Percentiles rank a stretch among this genome's conserved stretches.
These are phyloP conservation scores for Canis aureus DNA, from an alignment of 2,113 vertebrate genomes.

Conservation along the genomic window DNA sequence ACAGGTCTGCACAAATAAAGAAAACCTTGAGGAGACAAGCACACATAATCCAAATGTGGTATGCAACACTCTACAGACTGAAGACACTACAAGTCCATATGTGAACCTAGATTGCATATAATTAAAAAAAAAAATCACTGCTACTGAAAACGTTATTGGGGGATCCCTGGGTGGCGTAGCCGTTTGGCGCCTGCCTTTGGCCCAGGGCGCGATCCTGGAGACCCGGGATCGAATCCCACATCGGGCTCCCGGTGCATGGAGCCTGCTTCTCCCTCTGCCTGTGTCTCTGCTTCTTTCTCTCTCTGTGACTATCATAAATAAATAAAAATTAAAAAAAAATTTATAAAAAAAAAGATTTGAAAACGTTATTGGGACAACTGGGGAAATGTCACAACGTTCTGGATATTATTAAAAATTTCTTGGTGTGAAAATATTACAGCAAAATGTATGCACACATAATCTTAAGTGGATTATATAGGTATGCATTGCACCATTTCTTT, in stretches of 20 bases:
- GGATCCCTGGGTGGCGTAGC: no score
- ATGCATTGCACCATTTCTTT: neutral
- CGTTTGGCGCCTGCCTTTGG: no score
- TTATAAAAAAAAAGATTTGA: neutral
- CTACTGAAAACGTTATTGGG: neutral
- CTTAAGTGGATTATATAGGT: neutral
- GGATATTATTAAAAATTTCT: constrained; percentile 22
- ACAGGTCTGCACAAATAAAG: neutral
- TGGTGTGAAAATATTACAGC: neutral
- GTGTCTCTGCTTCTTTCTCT: no score
- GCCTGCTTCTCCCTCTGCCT: no score
- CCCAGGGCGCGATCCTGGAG: no score
- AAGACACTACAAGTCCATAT: neutral
- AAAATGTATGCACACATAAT: neutral
- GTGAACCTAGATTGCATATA: neutral
- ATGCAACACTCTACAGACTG: neutral
- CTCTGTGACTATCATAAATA: no score
- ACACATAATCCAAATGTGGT: neutral
- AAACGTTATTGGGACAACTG: neutral
- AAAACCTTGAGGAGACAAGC: neutral
- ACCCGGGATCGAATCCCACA: no score
- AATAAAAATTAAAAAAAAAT: no score
- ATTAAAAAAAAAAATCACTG: neutral
- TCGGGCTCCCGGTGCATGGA: no score
- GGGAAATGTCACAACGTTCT: neutral